Evolutionary conservation across 2,113 vertebrate species (phyloP), one percentile per base, ranked within the genome.

Genomic region (Symphodus melops): DNA sequence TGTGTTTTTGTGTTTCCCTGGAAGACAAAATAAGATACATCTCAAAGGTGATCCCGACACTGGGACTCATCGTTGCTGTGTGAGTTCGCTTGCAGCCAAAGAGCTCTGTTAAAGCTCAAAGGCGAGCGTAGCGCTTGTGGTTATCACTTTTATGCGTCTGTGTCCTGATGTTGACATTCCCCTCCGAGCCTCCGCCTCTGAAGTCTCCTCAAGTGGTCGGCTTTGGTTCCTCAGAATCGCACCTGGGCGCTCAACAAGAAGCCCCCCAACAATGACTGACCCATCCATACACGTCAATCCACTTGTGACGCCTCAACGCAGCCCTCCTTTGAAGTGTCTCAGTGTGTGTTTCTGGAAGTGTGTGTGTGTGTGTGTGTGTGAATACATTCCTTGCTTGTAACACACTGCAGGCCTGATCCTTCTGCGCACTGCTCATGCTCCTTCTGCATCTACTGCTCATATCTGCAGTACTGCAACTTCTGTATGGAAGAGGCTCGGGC

Each of bases 101-200:
- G 21, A 68, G 37, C 37, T 20, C 67, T 68, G 77, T 69, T 54
- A 63, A 71, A 76, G 48, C 81, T 88, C 77, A 78, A 83, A 90
- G 75, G 53, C 44, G 11, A 62, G 66, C n/a, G 14, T 54, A 73
- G 76, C 63, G 54, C 80, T 57, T 56, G 57, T 28, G 55, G 23
- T 74, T 54, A 56, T 75, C 12, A 1, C 46, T 20, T 9, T 66
- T 41, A 17, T 52, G 48, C 60, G 3, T 66, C n/a, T n/a, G 82
- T 59, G 58, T 69, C 58, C 52, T 64, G 75, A 61, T 86, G 82
- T 84, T 84, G 81, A 88, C 75, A 78, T 83, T 85, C 37, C 57
- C 62, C 71, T 68, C 49, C 0, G 19, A 79, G 72, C 23, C 37
- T 25, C 55, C 37, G 62, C 48, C 52, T 78, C 84, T 88, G 85